These are phyloP conservation scores for Scelioninae gen. 1 DNA, from an alignment of 2,888 invertebrate species.

Conservation along the genomic window DNA sequence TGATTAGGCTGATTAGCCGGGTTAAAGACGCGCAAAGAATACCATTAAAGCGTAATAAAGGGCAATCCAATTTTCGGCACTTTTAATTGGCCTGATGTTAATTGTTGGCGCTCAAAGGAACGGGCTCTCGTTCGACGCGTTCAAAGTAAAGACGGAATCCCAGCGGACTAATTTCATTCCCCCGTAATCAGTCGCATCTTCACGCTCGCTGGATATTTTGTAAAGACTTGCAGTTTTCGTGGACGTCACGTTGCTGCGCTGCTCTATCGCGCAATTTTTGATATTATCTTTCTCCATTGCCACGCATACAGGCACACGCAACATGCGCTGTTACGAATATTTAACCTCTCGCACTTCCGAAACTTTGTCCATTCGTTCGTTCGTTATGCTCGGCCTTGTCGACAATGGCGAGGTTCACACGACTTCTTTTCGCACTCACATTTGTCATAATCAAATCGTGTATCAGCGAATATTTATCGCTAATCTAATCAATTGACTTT, in stretches of 20 bases:
- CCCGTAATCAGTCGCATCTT: conserved; percentile 60
- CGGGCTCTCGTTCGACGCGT: conserved; percentile 22
- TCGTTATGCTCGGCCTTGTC: conserved; percentile 39
- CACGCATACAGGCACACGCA: conserved; percentile 3
- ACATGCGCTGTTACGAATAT: conserved; percentile 60
- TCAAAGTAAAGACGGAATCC: conserved; percentile 56
- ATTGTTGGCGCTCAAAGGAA: conserved; percentile 53
- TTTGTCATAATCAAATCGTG: conserved; percentile 38
- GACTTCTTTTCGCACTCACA: conserved; percentile 48
- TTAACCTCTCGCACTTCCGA: conserved; percentile 68
- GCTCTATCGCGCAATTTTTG: conserved; percentile 53
- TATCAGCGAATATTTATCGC: conserved; percentile 33
- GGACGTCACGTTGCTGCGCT: conserved; percentile 43
- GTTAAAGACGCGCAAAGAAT: conserved; percentile 45
- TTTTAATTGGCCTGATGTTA: conserved; percentile 64
- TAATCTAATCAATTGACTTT: conserved; percentile 18
- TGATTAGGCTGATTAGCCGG: conserved; percentile 45
- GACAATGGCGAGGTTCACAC: conserved; percentile 51
- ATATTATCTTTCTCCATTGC: conserved; percentile 48
- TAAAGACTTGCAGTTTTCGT: conserved; percentile 51
- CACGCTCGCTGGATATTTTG: conserved; percentile 56
- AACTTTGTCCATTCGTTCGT: conserved; percentile 39
- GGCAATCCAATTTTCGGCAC: conserved; percentile 66
- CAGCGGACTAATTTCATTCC: conserved; percentile 58
- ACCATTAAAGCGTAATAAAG: conserved; percentile 44